Evolutionary conservation across 2,113 vertebrate genomes (phyloP).

Genomic region (Oriolus oriolus): DNA sequence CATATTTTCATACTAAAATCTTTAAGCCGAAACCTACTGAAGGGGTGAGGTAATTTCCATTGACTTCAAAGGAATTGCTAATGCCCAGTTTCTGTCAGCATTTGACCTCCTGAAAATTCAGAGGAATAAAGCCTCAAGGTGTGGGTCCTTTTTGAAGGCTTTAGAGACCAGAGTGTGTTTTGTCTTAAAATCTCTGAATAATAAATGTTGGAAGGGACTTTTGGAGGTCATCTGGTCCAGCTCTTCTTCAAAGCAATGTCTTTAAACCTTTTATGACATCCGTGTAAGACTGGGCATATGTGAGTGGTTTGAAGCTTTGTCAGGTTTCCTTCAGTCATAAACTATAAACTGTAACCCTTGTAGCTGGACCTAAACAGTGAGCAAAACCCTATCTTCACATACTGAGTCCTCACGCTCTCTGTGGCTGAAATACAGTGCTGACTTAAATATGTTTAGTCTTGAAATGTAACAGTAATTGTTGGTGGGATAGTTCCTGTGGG

Average conservation of each 20-base stretch:
- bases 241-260: background rate
- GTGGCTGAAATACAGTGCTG: background rate
- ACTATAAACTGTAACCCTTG: background rate
- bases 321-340: background rate
- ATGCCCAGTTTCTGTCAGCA: background rate
- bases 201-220: slow-evolving; percentile 3
- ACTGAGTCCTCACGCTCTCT: background rate
- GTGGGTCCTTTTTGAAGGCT: background rate
- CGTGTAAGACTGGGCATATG: background rate
- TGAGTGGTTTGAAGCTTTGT: background rate
- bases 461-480: background rate
- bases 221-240: background rate
- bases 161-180: background rate
- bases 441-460: background rate
- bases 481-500: background rate
- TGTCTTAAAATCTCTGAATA: slow-evolving; percentile 9
- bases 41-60: background rate
- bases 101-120: slow-evolving; percentile 19
- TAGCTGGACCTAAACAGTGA: background rate
- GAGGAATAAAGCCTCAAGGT: background rate
- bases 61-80: slow-evolving; percentile 30
- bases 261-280: background rate
- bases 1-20: too few species aligned
- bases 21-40: background rate
- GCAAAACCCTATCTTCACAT: background rate